A percentile compares a stretch with the other conserved stretches of the same genome.
These are phyloP conservation scores for Drosophila cardini DNA, from an alignment of 1,140 invertebrate genomes.

Conservation along the genomic window DNA sequence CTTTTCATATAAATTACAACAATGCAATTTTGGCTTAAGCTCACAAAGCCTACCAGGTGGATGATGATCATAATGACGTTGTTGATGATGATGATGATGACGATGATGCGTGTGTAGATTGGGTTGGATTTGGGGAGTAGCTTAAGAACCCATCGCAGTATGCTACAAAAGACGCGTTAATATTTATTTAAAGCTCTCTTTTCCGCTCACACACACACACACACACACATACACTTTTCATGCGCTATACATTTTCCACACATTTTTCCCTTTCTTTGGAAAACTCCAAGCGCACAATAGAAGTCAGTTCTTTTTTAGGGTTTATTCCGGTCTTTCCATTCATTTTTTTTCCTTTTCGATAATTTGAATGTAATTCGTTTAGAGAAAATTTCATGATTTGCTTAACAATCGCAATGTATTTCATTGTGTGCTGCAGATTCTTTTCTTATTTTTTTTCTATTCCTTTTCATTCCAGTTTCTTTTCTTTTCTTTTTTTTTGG, in stretches of 20 bases:
- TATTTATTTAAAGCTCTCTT: constrained; percentile 73
- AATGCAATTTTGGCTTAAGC: constrained; percentile 55
- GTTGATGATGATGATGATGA: not conserved
- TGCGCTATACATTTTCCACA: not conserved
- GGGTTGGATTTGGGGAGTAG: constrained; percentile 3
- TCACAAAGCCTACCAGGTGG: constrained; percentile 22
- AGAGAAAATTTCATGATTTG: constrained; percentile 79
- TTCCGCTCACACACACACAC: constrained; percentile 12
- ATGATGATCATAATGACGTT: not conserved
- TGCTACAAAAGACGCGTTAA: constrained; percentile 55
- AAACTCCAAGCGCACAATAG: constrained; percentile 27
- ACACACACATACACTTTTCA: not conserved
- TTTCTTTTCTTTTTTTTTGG: not conserved
- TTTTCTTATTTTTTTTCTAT: too few relatives aligned
- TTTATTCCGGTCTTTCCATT: constrained; percentile 13
- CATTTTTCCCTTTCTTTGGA: not conserved
- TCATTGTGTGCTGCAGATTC: constrained; percentile 8
- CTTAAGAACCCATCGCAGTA: constrained; percentile 42
- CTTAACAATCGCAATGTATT: constrained; percentile 60
- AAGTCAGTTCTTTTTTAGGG: not conserved
- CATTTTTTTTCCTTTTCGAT: constrained; percentile 36
- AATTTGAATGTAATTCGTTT: constrained; percentile 79
- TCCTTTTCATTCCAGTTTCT: too few relatives aligned
- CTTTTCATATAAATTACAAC: constrained; percentile 79
- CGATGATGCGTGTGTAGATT: not conserved